A percentile compares a stretch with the other conserved stretches of the same genome.
Evolutionary conservation across 2,797 vertebrate species (phyloP).

Genomic region (Trichosurus vulpecula): DNA sequence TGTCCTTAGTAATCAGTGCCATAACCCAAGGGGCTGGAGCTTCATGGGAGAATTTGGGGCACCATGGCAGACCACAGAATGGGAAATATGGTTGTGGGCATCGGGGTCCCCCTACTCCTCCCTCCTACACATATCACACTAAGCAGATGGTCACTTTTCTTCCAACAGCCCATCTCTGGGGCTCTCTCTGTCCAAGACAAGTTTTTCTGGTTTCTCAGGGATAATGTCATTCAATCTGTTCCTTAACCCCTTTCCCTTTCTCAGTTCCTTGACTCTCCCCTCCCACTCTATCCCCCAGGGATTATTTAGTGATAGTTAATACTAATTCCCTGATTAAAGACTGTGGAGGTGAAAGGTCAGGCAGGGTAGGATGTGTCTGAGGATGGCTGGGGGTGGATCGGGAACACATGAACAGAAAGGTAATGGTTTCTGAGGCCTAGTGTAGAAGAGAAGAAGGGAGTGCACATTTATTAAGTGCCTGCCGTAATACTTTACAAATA

Average conservation of each 20-base stretch:
- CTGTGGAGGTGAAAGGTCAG: too few species aligned
- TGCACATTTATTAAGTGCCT: too few species aligned
- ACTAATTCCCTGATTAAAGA: too few species aligned
- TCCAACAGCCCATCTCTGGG: neutral
- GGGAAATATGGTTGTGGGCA: neutral
- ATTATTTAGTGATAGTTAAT: neutral
- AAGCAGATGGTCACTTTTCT: neutral
- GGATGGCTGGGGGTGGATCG: too few species aligned
- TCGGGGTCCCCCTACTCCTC: neutral
- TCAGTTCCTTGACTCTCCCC: neutral
- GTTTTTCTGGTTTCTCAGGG: conserved; percentile 22
- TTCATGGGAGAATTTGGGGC: neutral
- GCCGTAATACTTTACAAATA: too few species aligned
- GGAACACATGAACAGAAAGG: too few species aligned
- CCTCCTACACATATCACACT: neutral
- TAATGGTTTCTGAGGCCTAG: too few species aligned
- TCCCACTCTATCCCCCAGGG: neutral
- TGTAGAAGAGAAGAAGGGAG: too few species aligned
- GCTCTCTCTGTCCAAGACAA: neutral
- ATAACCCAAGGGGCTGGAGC: neutral
- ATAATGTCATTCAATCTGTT: neutral
- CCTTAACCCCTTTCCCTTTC: neutral
- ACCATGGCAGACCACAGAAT: neutral
- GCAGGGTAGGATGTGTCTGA: too few species aligned
- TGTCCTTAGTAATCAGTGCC: neutral